Evolutionary conservation across 1,140 invertebrate genomes (phyloP), one percentile per base, ranked within the genome.

Genomic region (Aleiodes sp.): DNA sequence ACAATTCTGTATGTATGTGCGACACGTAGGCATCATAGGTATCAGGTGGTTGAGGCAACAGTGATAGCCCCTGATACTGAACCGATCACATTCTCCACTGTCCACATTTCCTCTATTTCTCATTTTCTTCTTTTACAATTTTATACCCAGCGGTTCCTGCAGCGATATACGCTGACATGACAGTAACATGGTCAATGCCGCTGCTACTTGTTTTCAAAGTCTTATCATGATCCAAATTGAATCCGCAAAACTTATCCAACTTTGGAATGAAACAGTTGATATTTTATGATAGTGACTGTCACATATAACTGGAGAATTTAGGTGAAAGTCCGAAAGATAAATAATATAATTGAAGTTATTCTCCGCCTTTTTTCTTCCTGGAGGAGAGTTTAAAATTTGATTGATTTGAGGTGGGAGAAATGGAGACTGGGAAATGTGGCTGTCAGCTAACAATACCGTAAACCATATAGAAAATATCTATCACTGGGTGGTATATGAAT

Each of bases 171-270:
- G 7, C 56, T 59, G 56, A 59, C 10, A 14, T 59, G 56, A 31
- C n/a, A 29, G 56, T 59, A n/a, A 59, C 56, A 59, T 14, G 56
- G 56, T 59, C 56, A 59, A 14, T 29, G 56, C 56, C 56, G 29
- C 28, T 59, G 56, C 28, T 14, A 14, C 0, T 59, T 7, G 46
- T 21, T 52, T 52, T 21, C 0, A 16, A 19, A 59, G 29, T 59
- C 56, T 59, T 14, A 9, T 59, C 56, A 59, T 26, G 56, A 59
- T 59, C 28, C 28, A 59, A 28, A 59, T 59, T 26, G 24, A 59
- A 31, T 29, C 28, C 12, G 31, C 24, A 59, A 59, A n/a, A 59
- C n/a, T 26, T n/a, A 16, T 59, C 12, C 56, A 59, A 29, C 12
- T 33, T 7, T 29, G n/a, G 14, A n/a, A 59, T 59, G n/a, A 59